Evolutionary conservation across 2,797 vertebrate species (phyloP), one percentile per base, ranked within the genome.

Genomic region (Potorous gilbertii): DNA sequence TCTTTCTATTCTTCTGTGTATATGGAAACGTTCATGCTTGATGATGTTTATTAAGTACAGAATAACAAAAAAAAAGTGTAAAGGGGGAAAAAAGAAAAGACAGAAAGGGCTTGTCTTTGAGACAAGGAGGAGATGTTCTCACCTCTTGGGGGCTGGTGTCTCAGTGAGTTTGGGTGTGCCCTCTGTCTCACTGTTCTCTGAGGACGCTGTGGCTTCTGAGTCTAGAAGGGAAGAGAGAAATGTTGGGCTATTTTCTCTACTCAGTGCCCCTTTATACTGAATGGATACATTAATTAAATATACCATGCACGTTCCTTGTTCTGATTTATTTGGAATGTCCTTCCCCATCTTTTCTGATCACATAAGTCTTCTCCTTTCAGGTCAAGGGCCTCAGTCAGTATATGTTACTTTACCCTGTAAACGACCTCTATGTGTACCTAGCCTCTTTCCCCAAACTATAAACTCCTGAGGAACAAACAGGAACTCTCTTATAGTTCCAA

Each of bases 201-300:
- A 99, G 14, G 99, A 99, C 34, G 99, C 99, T 0, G 99, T 99
- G 81, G 99, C 99, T 56, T 99, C 99, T 0, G 99, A 99, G 97
- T 99, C 99, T 99, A 98, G 18, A 97, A 94, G 3, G 1, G 56
- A 28, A 91, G 54, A 62, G 56, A 91, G 90, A 81, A 81, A 81
- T 81, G 6, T 10, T 40, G n/a, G 9, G 9, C 74, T 46, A 87
- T 50, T 87, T 87, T 50, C 40, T 46, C 74, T 46, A 50, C 3
- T 87, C 24, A 87, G 40, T 27, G 40, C 9, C 21, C 40, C 40
- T 27, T 87, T 46, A 46, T 87, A 27, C 18, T 46, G 18, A 40
- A 40, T 31, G 18, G 18, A 46, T 46, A 40, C 40, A 87, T 87
- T 87, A 27, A 87, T 50, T 50, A 87, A 87, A 46, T 3, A 50